Conservation (phyloP, 2,797 vertebrate genomes). For the Pantherophis alleghaniensis region DNA sequence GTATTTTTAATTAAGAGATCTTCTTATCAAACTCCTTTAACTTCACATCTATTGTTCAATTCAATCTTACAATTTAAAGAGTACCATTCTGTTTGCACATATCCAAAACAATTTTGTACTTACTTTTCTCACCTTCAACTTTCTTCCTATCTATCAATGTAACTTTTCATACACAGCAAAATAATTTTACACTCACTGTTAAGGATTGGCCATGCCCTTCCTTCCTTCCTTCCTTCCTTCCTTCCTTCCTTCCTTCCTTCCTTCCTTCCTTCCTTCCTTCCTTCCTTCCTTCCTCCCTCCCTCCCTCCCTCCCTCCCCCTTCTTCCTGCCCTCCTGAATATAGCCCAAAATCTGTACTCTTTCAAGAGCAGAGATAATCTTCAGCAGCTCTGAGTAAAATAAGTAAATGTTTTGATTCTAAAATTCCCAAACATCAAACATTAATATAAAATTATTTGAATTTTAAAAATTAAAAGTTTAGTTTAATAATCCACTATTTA, state of each 20-base stretch:
- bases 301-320: background rate
- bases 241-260: background rate
- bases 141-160: background rate
- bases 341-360: background rate
- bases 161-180: background rate
- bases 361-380: background rate
- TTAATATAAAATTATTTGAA: background rate
- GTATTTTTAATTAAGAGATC: background rate
- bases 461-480: background rate
- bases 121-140: background rate
- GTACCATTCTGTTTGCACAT: background rate
- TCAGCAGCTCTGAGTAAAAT: background rate
- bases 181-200: background rate
- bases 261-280: background rate
- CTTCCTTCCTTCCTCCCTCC: background rate
- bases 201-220: background rate
- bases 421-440: background rate
- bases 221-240: background rate
- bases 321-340: background rate
- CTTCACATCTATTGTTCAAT: background rate
- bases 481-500: background rate
- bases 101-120: background rate
- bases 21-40: background rate
- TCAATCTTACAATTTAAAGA: background rate
- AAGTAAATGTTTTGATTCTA: background rate